Base-by-base conservation (phyloP, 1,140 invertebrate species). In the Hyposmocoma kahamanoa region DNA sequence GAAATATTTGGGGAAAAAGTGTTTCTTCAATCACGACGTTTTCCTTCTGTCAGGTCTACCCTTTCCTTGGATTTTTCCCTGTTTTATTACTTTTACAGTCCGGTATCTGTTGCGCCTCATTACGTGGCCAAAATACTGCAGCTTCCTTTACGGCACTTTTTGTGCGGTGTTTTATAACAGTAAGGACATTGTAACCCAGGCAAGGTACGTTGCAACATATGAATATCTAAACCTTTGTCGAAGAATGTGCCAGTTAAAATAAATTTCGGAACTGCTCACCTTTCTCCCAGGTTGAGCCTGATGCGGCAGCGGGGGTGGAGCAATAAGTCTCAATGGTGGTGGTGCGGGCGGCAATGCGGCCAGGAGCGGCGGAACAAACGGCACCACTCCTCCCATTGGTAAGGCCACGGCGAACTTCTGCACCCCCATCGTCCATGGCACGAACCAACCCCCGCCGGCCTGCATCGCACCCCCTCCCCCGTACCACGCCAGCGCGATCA, bases 401-500 rank as follows among this genome's bases (percentile, higher is more conserved):
- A 84, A 59, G 20, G 79, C 79, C 51, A 83, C 79, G 20, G 79
- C 79, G 50, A 81, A 83, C 64, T 83, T 81, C 53, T 81, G 73
- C 66, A 84, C 43, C 36, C 76, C 76, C 76, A 52, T 41, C 13
- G 68, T 76, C 77, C 77, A 81, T 26, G 75, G 77, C 45, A 84
- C 62, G 53, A 80, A 80, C 77, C 80, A 80, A 10, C 79, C 79
- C 28, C 76, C 80, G 19, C 77, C 80, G 58, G 72, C 75, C 74
- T 82, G 77, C 78, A 80, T 82, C 59, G 68, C 78, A 42, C 74
- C 75, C 67, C 75, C 77, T 13, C 74, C 57, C 57, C 76, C 78
- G 78, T 82, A 84, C 81, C 81, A 84, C 75, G 78, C 81, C 78
- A 82, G 78, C 66, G 56, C 73, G 76, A 72, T 74, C 70, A 70